phyloP scores from a whole-genome alignment of 2,888 invertebrate genomes.

The Idaea straminata region DNA sequence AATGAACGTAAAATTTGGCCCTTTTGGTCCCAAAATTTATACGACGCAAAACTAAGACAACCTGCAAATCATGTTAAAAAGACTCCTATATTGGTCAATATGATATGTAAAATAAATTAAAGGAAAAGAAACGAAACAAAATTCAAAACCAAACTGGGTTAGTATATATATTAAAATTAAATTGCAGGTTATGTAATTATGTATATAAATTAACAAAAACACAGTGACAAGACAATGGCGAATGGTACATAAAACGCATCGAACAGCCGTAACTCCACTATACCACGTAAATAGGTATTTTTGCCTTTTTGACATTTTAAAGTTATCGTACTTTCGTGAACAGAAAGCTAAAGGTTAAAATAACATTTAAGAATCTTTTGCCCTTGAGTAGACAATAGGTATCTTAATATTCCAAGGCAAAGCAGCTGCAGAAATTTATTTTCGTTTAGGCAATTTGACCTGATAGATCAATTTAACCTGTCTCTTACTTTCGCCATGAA shows the following conservation, averaged over 20 bases:
- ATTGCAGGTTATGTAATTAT: slow-evolving; percentile 24
- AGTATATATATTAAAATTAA: slow-evolving; percentile 11
- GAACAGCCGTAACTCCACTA: slow-evolving; percentile 29
- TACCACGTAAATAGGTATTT: not conserved
- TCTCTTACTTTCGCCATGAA: not conserved
- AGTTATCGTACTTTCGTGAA: not conserved
- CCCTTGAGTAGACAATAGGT: not conserved
- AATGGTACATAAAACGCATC: slow-evolving; percentile 27
- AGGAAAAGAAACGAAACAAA: slow-evolving; percentile 14
- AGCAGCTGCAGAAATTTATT: not conserved
- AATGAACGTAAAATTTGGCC: too few species aligned
- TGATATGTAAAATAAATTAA: not conserved
- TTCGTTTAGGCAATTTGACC: not conserved
- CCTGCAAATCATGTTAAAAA: not conserved
- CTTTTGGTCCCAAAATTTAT: not conserved
- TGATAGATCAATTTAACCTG: not conserved
- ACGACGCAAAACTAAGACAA: not conserved
- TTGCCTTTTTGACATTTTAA: not conserved
- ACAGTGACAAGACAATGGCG: slow-evolving; percentile 69
- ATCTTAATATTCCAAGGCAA: not conserved
- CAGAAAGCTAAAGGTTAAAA: not conserved
- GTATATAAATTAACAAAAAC: not conserved
- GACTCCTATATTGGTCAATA: not conserved
- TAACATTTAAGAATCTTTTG: not conserved
- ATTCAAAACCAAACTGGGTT: not conserved